A percentile compares a stretch with the other conserved stretches of the same genome.
These are phyloP conservation scores for Disparrhopalites patrizii DNA, from an alignment of 2,888 invertebrate species.

Conservation along the genomic window DNA sequence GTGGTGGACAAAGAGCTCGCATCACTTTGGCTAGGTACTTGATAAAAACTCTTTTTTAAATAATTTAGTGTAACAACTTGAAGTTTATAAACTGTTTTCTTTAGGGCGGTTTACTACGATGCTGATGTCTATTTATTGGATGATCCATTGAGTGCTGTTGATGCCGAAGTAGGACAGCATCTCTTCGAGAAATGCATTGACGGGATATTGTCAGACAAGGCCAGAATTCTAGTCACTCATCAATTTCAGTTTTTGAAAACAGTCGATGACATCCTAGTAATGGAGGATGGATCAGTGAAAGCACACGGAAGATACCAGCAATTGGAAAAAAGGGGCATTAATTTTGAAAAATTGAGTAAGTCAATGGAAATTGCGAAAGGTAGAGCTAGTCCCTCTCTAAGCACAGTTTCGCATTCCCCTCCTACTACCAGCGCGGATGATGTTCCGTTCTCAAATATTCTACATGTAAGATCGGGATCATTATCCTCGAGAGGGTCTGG, in stretches of 20 bases:
- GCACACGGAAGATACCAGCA: constrained; percentile 63
- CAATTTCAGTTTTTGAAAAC: constrained; percentile 73
- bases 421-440: no score
- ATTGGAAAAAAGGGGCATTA: constrained; percentile 67
- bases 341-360: constrained; percentile 62
- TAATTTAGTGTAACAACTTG: no score
- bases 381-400: background rate
- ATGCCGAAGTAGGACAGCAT: constrained; percentile 54
- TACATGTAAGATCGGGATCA: background rate
- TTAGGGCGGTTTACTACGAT: constrained; percentile 55
- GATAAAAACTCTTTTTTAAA: no score
- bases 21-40: constrained; percentile 64
- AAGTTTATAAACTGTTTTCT: no score
- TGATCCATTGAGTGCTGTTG: constrained; percentile 57
- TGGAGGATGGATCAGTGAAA: constrained; percentile 60
- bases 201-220: constrained; percentile 52
- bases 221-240: constrained; percentile 63
- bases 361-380: background rate
- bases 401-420: background rate
- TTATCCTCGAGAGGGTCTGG: constrained; percentile 4
- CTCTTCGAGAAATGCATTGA: constrained; percentile 54
- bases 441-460: background rate
- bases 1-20: constrained; percentile 64
- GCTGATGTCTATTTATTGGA: constrained; percentile 56
- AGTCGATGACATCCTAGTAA: constrained; percentile 63